Base-by-base conservation (phyloP, 1,140 invertebrate genomes). In the Drosophila neocordata region DNA sequence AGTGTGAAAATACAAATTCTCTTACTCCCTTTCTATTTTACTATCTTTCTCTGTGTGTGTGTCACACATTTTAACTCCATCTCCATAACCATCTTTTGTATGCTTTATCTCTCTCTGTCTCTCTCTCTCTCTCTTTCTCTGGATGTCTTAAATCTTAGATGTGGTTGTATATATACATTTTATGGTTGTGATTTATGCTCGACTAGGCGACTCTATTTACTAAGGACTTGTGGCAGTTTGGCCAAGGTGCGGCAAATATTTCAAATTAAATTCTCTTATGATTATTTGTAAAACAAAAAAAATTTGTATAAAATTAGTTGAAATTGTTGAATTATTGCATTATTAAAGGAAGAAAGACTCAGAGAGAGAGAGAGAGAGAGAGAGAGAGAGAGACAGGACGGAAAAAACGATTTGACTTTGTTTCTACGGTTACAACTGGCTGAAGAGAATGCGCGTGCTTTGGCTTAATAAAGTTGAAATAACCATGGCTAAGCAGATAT, bases 381-480 rank as follows among this genome's bases (percentile, higher is more conserved):
- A 41, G 13, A 41, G 15, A 48, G n/a, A 15, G 15, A 37, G 8
- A 1, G 35, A 37, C 2, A n/a, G 9, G 35, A 37, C 2, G 11
- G 8, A 53, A 64, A 11, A 2, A 15, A 18, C 37, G 70, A 73
- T 55, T 73, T 74, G 64, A 66, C 64, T 58, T 35, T 58, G 74
- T 62, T 73, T 72, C 73, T 70, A 79, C 27, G 27, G 27, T 7
- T 4, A 31, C 27, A 31, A 31, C 27, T 87, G 15, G 18, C 8
- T 20, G 15, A 44, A 44, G 41, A 15, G 15, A 81, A 87, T 57
- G 79, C 79, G 83, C 83, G 83, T 88, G 83, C 78, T 87, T 88
- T 83, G 83, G 84, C 83, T 88, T 83, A 88, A 88, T 88, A 88
- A 88, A 88, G 83, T 88, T 84, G 79, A 77, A 88, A 88, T 76